These are phyloP conservation scores for Aleiodes testaceus DNA, from an alignment of 2,888 invertebrate species.

Conservation along the genomic window DNA sequence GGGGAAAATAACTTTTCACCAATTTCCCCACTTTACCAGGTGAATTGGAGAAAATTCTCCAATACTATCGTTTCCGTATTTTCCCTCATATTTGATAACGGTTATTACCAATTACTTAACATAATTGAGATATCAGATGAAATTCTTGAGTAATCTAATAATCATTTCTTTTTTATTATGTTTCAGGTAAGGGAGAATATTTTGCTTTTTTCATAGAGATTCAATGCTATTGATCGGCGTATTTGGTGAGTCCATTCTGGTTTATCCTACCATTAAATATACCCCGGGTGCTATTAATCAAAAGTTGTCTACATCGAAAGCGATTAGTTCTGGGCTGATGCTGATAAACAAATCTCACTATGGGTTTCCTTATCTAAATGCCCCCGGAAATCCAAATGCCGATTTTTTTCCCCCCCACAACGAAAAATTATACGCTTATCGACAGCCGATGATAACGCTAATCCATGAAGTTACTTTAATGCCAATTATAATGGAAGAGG, in stretches of 20 bases:
- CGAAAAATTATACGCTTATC: conserved; percentile 1
- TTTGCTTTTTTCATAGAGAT: background rate
- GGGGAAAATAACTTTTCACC: conserved; percentile 41
- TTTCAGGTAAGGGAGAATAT: conserved; percentile 54
- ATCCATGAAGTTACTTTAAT: background rate
- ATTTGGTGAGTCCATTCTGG: conserved; percentile 48
- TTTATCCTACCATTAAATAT: conserved; percentile 29
- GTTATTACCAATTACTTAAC: conserved; percentile 31
- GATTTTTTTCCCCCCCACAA: conserved; percentile 26
- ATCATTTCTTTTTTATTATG: conserved; percentile 46
- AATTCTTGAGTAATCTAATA: conserved; percentile 30
- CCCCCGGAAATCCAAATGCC: conserved; percentile 50
- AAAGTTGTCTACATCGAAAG: conserved; percentile 34
- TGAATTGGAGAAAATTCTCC: conserved; percentile 21
- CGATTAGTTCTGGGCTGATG: conserved; percentile 36
- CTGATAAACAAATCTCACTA: conserved; percentile 46
- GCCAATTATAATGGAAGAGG: conserved; percentile 45
- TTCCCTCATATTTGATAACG: conserved; percentile 31
- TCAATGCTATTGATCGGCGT: conserved; percentile 12
- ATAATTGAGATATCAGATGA: conserved; percentile 39
- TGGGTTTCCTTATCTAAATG: conserved; percentile 55
- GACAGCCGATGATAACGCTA: background rate
- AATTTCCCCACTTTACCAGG: conserved; percentile 20
- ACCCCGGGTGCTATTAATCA: conserved; percentile 24
- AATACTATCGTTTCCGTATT: conserved; percentile 26